phyloP scores from a whole-genome alignment of 1,140 invertebrate genomes.

The Ruditapes philippinarum region DNA sequence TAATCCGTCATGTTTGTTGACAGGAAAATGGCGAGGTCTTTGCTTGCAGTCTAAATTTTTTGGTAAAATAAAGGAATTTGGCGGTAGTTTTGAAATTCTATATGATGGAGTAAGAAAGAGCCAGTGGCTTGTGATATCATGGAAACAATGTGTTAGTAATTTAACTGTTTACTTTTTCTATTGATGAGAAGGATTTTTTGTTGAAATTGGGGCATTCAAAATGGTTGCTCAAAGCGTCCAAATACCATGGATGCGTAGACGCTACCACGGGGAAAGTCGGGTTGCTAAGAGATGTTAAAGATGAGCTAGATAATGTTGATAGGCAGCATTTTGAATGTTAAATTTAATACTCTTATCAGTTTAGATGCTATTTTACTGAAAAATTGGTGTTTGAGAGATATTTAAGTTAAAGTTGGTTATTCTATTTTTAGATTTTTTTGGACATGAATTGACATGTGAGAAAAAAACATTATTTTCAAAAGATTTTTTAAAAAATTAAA shows the following conservation, averaged over 20 bases:
- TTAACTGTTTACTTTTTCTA: conserved; percentile 11
- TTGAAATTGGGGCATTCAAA: conserved; percentile 70
- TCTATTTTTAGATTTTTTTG: conserved; percentile 39
- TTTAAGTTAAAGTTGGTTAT: neutral
- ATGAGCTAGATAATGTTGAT: conserved; percentile 67
- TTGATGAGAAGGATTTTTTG: conserved; percentile 5
- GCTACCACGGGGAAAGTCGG: conserved; percentile 69
- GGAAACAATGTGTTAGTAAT: conserved; percentile 55
- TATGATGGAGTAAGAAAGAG: neutral
- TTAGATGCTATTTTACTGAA: neutral
- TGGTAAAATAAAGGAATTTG: conserved; percentile 44
- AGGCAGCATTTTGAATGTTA: conserved; percentile 10
- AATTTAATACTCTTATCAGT: conserved; percentile 6
- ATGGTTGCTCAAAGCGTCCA: conserved; percentile 71
- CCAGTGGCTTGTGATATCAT: neutral
- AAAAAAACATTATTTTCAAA: too few relatives aligned
- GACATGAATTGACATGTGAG: conserved; percentile 1
- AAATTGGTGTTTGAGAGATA: neutral
- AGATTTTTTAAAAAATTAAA: too few relatives aligned
- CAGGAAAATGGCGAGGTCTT: conserved; percentile 59
- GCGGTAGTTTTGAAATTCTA: conserved; percentile 60
- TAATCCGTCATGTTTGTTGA: conserved; percentile 58
- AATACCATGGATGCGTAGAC: conserved; percentile 76
- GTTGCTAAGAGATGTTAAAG: conserved; percentile 76
- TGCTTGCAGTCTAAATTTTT: conserved; percentile 24